These are phyloP conservation scores for Agelastica alni DNA, from an alignment of 2,888 invertebrate genomes.

Conservation along the genomic window DNA sequence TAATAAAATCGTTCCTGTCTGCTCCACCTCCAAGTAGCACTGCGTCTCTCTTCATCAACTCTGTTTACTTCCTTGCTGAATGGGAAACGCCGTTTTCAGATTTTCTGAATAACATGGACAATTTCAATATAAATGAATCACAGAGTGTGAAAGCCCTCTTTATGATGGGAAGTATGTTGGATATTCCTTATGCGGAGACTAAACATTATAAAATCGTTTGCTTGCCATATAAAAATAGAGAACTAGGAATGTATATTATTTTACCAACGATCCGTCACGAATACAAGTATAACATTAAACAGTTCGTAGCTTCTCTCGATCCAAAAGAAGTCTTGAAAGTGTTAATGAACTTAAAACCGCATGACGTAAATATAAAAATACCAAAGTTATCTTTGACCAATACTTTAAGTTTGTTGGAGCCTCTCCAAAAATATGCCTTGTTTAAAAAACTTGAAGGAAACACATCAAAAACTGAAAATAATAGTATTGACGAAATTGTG, in stretches of 20 bases:
- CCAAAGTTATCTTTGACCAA: constrained; percentile 50
- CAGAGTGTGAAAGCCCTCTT: constrained; percentile 42
- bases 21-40: constrained; percentile 48
- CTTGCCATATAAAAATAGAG: constrained; percentile 55
- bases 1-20: constrained; percentile 51
- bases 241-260: constrained; percentile 57
- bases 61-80: constrained; percentile 56
- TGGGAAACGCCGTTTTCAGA: constrained; percentile 57
- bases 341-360: constrained; percentile 36
- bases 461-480: constrained; percentile 30
- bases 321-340: constrained; percentile 42
- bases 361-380: constrained; percentile 45
- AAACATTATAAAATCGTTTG: constrained; percentile 52
- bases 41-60: constrained; percentile 54
- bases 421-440: constrained; percentile 44
- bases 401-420: constrained; percentile 47
- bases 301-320: constrained; percentile 41
- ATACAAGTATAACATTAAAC: constrained; percentile 46
- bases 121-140: constrained; percentile 43
- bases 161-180: constrained; percentile 48
- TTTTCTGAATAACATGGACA: constrained; percentile 46
- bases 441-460: constrained; percentile 32
- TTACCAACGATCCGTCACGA: constrained; percentile 51
- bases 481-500: constrained; percentile 25
- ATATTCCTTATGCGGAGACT: constrained; percentile 51